Evolutionary conservation across 2,797 vertebrate genomes (phyloP).

Genomic region (Cichlasoma orientale): DNA sequence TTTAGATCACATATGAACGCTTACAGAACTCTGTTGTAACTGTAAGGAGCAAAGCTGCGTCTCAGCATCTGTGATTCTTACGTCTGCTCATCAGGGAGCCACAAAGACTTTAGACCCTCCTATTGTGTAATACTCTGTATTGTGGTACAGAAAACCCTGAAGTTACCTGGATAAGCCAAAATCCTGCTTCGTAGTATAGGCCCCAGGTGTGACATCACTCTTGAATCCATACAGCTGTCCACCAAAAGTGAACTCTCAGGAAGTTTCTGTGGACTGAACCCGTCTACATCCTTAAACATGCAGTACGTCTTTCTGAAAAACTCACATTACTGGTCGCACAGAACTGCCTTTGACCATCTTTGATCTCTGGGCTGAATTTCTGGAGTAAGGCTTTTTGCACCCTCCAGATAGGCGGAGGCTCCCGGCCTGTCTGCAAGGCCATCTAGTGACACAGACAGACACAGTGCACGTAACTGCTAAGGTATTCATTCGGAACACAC

Average conservation of each 20-base stretch:
- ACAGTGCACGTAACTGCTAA: neutral
- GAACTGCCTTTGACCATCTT: conserved; percentile 92
- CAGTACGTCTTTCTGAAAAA: neutral
- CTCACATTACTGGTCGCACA: conserved; percentile 95
- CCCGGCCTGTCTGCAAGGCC: conserved; percentile 90
- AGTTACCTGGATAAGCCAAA: too few relatives aligned
- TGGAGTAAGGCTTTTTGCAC: conserved; percentile 94
- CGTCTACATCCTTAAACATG: neutral
- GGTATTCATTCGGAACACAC: neutral
- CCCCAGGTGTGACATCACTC: neutral
- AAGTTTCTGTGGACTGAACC: neutral
- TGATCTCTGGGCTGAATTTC: conserved; percentile 94
- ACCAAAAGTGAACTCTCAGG: neutral
- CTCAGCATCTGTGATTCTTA: too few relatives aligned
- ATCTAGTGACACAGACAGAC: conserved; percentile 71
- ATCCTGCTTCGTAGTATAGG: too few relatives aligned
- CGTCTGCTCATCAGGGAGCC: too few relatives aligned
- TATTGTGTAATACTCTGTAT: too few relatives aligned
- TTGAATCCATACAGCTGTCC: neutral
- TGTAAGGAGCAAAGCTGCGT: too few relatives aligned
- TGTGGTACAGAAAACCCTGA: too few relatives aligned
- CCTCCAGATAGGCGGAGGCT: conserved; percentile 92
- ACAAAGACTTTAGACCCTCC: too few relatives aligned
- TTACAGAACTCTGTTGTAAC: too few relatives aligned
- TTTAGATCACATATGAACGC: too few relatives aligned